Evolutionary conservation across 2,888 invertebrate species (phyloP).

Genomic region (Harpalus rubripes): DNA sequence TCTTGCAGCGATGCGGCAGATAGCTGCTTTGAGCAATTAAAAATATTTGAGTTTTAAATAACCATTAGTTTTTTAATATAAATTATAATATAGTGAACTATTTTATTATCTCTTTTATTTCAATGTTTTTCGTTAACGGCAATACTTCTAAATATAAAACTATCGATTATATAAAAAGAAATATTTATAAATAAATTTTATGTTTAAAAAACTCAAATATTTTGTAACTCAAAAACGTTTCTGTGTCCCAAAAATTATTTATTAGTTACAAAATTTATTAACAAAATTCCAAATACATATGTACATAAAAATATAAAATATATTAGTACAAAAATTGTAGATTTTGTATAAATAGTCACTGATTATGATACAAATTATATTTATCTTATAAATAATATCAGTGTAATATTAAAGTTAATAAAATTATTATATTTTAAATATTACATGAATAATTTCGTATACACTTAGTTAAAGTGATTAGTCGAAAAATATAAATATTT

Average conservation of each 20-base stretch:
- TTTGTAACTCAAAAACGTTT: background rate
- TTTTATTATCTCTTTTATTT: no score
- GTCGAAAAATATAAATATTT: no score
- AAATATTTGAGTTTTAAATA: background rate
- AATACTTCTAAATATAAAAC: no score
- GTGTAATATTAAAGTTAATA: background rate
- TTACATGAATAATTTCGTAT: background rate
- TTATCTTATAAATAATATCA: slow-evolving; percentile 40
- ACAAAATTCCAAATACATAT: slow-evolving; percentile 5
- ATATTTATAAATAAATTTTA: background rate
- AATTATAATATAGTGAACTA: no score
- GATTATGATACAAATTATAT: background rate
- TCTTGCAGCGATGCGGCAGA: slow-evolving; percentile 84
- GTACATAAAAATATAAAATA: slow-evolving; percentile 16
- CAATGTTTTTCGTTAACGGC: no score
- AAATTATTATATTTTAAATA: slow-evolving; percentile 12
- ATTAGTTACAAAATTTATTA: background rate
- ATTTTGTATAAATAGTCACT: slow-evolving; percentile 17
- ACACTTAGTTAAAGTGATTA: background rate
- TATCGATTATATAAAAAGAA: no score
- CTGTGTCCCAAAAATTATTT: background rate
- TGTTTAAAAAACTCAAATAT: background rate
- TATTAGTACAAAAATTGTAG: slow-evolving; percentile 30
- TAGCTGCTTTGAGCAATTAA: slow-evolving; percentile 77
- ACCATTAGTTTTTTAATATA: background rate